Base-by-base conservation (phyloP, 2,888 invertebrate genomes). In the Dolichomitus sp. region DNA sequence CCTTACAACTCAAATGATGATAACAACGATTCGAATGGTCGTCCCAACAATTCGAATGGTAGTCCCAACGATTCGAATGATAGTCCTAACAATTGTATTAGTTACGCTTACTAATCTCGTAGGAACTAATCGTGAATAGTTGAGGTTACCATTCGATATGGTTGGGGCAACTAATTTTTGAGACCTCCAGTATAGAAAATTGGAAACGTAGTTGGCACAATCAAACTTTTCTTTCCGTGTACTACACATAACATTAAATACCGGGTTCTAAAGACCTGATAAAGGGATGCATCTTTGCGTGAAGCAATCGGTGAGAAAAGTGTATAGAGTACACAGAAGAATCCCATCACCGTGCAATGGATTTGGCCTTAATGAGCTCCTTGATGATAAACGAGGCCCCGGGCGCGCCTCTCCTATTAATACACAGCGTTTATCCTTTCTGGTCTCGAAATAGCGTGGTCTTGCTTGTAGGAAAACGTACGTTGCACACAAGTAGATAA, bases 331-430 rank as follows among this genome's bases (percentile, higher is more conserved):
- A 72, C 90, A 92, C 93, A 90, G 90, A 89, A 89, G 88, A 90
- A 69, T 69, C 73, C 92, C 92, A 93, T 92, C 91, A 91, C 91
- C 88, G 90, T 88, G 91, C 91, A 92, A 93, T 92, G 93, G 94
- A 94, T 94, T 94, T 93, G 91, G 90, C 90, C 93, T 93, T 94
- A 94, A 94, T 94, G 94, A 94, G 94, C 93, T 93, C 89, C 88
- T 89, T 88, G 92, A 94, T 94, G 94, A 94, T 94, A 94, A 94
- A 94, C 94, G 92, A 92, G 91, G 91, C 89, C 92, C 93, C 93
- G 93, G 92, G 93, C 92, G 94, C 94, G 93, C 94, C 94, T 94
- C 93, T 93, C 91, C 92, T 80, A 50, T 87, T 82, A 84, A 70
- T 82, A 84, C 63, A 83, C 81, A 81, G 83, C 84, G 83, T 85